Conservation (phyloP, 2,113 vertebrate genomes). For the Penelope pileata region DNA sequence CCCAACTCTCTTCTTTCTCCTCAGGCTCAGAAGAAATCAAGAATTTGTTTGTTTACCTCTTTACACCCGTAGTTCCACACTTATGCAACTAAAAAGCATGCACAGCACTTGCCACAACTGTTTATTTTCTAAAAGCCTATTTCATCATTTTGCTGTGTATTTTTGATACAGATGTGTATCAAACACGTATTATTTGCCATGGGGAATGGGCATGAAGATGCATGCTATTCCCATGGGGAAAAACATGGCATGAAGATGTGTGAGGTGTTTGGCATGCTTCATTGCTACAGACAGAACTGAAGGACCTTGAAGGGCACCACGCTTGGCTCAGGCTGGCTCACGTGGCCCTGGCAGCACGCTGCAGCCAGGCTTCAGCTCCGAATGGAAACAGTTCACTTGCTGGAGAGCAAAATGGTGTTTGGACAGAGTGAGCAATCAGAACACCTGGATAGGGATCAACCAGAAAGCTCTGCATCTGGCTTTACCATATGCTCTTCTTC, state of each 20-base stretch:
- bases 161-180: not conserved
- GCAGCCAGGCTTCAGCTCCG: not conserved
- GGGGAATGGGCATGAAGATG: not conserved
- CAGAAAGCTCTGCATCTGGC: not conserved
- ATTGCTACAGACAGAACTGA: not conserved
- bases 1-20: not conserved
- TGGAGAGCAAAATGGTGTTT: not conserved
- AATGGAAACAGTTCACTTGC: not conserved
- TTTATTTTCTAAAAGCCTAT: not conserved
- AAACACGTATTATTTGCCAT: not conserved
- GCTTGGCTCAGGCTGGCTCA: not conserved
- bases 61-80: not conserved
- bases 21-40: not conserved
- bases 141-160: not conserved
- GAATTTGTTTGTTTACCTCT: not conserved
- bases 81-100: not conserved
- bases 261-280: not conserved
- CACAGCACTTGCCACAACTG: not conserved
- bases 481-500: not conserved
- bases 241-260: fast-evolving
- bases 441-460: not conserved
- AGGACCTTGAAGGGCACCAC: not conserved
- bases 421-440: not conserved
- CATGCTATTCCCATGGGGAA: not conserved
- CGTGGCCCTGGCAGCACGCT: not conserved